A percentile compares a stretch with the other conserved stretches of the same genome.
Evolutionary conservation across 2,888 invertebrate genomes (phyloP).

Genomic region (Sphaerophoria rueppellii): DNA sequence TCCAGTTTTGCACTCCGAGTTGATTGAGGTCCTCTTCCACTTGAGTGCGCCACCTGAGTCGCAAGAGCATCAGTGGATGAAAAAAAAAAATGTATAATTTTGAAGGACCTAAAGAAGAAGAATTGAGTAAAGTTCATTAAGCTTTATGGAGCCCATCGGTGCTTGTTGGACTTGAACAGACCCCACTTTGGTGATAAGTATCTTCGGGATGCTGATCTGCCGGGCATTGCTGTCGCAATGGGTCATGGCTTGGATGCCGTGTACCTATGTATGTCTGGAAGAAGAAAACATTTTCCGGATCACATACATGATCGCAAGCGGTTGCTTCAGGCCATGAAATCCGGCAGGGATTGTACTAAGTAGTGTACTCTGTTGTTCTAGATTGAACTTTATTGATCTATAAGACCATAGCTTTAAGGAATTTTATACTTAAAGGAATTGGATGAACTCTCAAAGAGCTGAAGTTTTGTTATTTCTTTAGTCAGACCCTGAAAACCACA

Average conservation of each 20-base stretch:
- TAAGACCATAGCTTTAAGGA: too few species aligned
- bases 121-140: slow-evolving; percentile 76
- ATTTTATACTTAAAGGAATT: too few species aligned
- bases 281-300: slow-evolving; percentile 77
- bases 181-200: slow-evolving; percentile 75
- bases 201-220: slow-evolving; percentile 75
- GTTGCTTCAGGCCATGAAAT: slow-evolving; percentile 74
- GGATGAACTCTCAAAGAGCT: too few species aligned
- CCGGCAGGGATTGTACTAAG: slow-evolving; percentile 74
- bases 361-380: too few species aligned
- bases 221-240: slow-evolving; percentile 77
- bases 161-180: slow-evolving; percentile 76
- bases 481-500: too few species aligned
- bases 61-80: slow-evolving; percentile 23
- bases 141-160: slow-evolving; percentile 76
- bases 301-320: slow-evolving; percentile 76
- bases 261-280: slow-evolving; percentile 76
- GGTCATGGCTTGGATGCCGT: slow-evolving; percentile 74
- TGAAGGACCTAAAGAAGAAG: slow-evolving; percentile 75
- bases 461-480: too few species aligned
- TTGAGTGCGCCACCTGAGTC: not conserved
- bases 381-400: too few species aligned
- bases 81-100: slow-evolving; percentile 72
- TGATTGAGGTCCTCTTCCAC: too few species aligned
- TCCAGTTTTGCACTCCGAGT: not conserved